Evolutionary conservation across 2,888 invertebrate species (phyloP).

Genomic region (Caenorhabditis macrosperma): DNA sequence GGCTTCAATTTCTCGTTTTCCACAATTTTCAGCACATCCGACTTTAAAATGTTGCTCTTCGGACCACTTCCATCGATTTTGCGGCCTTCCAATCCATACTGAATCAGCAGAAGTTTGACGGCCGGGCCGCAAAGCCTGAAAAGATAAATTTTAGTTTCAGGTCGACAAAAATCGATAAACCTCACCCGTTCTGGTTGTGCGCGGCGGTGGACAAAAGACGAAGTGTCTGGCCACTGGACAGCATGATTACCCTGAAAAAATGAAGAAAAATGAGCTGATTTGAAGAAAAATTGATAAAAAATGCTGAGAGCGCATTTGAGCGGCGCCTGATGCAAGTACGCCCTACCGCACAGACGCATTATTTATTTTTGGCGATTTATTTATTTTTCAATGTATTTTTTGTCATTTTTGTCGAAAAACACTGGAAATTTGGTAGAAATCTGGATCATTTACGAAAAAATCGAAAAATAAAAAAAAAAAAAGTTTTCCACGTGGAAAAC

Average conservation of each 20-base stretch:
- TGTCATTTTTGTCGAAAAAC: neutral
- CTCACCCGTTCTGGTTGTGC: neutral
- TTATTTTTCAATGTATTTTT: neutral
- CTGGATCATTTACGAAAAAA: too few relatives aligned
- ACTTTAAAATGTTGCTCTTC: conserved; percentile 84
- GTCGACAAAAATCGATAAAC: too few relatives aligned
- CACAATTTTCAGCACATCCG: conserved; percentile 73
- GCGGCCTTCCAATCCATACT: conserved; percentile 83
- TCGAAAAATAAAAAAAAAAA: too few relatives aligned
- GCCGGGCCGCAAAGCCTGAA: conserved; percentile 85
- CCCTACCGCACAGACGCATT: conserved; percentile 12
- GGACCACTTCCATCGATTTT: conserved; percentile 84
- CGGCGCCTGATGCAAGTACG: conserved; percentile 32
- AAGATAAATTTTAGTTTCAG: conserved; percentile 39
- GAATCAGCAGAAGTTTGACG: conserved; percentile 84
- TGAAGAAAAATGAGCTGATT: neutral
- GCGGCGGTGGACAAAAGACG: conserved; percentile 40
- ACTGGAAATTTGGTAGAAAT: too few relatives aligned
- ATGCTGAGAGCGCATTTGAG: conserved; percentile 2
- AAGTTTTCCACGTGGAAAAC: neutral
- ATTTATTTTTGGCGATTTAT: conserved; percentile 8
- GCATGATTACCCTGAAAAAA: conserved; percentile 41
- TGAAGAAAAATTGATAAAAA: neutral
- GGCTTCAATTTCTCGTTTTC: conserved; percentile 66
- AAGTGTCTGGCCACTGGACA: conserved; percentile 26